Base-by-base conservation (phyloP, 2,797 vertebrate species). In the Smutsia gigantea region DNA sequence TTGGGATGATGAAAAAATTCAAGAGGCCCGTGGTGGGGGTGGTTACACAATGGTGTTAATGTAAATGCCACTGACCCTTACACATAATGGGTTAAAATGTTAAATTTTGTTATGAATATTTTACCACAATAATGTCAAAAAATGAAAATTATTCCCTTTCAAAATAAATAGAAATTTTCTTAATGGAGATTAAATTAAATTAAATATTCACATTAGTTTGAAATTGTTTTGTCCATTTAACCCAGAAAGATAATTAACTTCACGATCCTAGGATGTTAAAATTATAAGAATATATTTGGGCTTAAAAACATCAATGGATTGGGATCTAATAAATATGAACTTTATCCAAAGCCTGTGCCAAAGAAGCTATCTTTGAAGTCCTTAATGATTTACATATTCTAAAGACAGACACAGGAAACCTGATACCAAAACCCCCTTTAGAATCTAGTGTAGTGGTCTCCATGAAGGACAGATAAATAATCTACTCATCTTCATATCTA, bases 171-270 rank as follows among this genome's bases (percentile, higher is more conserved):
- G 3, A 29, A 57, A 27, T 63, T 77, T 91, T 87, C 42, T 91
- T 71, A 71, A 69, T 37, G 74, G 10, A 57, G 21, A 90, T 69
- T 63, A 27, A 51, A 23, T 39, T 77, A 83, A 88, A 86, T 42
- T 39, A 83, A 55, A 23, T 93, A 42, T 25, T 90, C 37, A 68
- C 11, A 88, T 93, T 82, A 61, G 81, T 94, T 94, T 93, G 37
- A 87, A 94, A 77, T 71, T 31, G 37, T 59, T 93, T 94, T 93
- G n/a, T 87, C 55, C 51, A 82, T 51, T 88, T 81, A 68, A 61
- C 29, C 12, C 39, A 77, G 78, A n/a, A 86, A 91, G 55, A 53
- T 89, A 84, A 87, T 93, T 82, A 87, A 34, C 46, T 37, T 95
- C 42, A 17, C 92, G 13, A 75, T 21, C 66, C 66, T 81, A 90